These are phyloP conservation scores for Serranus cabrilla DNA, from an alignment of 2,797 vertebrate genomes.

Conservation along the genomic window DNA sequence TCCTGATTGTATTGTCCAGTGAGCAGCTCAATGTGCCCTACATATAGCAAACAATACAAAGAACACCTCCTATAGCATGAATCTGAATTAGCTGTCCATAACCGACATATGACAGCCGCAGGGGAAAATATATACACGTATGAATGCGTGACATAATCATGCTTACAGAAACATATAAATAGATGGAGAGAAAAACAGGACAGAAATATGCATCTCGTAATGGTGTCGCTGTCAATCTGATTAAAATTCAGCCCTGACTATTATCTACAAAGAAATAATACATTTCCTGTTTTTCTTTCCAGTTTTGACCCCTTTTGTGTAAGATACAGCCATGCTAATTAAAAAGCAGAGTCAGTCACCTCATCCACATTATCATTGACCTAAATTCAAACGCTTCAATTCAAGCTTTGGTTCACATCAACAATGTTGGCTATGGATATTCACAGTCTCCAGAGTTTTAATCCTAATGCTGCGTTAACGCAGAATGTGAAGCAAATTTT, in stretches of 20 bases:
- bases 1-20: neutral
- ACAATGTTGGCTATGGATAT: neutral
- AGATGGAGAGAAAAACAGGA: slow-evolving; percentile 29
- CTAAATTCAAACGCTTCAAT: slow-evolving; percentile 9
- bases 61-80: slow-evolving; percentile 24
- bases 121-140: slow-evolving; percentile 28
- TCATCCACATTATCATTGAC: slow-evolving; percentile 16
- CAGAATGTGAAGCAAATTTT: neutral
- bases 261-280: slow-evolving; percentile 4
- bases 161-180: slow-evolving; percentile 45
- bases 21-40: slow-evolving; percentile 25
- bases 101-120: slow-evolving; percentile 33
- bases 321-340: slow-evolving; percentile 5
- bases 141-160: slow-evolving; percentile 41
- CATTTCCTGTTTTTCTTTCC: neutral
- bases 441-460: neutral
- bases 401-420: neutral
- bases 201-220: slow-evolving; percentile 12
- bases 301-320: slow-evolving; percentile 16
- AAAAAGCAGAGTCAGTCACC: slow-evolving; percentile 30
- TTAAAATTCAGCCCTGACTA: neutral
- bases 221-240: slow-evolving; percentile 2
- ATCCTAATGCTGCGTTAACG: neutral
- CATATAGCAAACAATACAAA: slow-evolving; percentile 14
- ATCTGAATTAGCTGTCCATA: slow-evolving; percentile 43